Evolutionary conservation across 2,888 invertebrate genomes (phyloP).

Genomic region (Dryomyza anilis): DNA sequence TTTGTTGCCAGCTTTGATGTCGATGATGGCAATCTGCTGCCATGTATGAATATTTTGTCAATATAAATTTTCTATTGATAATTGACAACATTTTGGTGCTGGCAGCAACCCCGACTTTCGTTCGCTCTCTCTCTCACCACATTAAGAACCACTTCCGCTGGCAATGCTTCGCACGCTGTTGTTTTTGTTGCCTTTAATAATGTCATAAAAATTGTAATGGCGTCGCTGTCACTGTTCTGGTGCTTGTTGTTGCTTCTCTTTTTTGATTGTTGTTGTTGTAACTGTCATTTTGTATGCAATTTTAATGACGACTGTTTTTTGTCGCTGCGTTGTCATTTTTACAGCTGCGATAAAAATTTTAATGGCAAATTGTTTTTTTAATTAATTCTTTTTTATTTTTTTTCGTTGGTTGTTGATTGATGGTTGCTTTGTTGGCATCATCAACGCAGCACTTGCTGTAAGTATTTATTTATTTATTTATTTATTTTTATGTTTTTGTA

Average conservation of each 20-base stretch:
- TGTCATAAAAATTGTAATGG: constrained; percentile 15
- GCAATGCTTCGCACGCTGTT: not conserved
- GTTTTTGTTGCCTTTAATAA: constrained; percentile 21
- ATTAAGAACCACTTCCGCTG: too few species aligned
- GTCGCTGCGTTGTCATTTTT: constrained; percentile 5
- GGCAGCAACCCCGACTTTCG: not conserved
- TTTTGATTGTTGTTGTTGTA: not conserved
- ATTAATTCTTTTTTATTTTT: constrained; percentile 21
- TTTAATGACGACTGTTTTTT: not conserved
- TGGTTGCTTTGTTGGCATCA: too few species aligned
- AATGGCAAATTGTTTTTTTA: constrained; percentile 24
- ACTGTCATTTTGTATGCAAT: not conserved
- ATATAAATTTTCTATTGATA: constrained; percentile 17
- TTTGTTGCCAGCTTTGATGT: too few species aligned
- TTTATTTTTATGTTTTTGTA: too few species aligned
- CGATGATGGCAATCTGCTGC: not conserved
- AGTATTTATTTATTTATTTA: too few species aligned
- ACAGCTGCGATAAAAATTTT: constrained; percentile 25
- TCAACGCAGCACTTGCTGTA: too few species aligned
- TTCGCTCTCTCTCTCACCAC: not conserved
- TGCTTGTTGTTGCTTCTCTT: not conserved
- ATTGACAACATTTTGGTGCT: constrained; percentile 4
- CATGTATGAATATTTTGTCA: constrained; percentile 11
- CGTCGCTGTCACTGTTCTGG: not conserved
- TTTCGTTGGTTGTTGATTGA: too few species aligned